Evolutionary conservation across 1,140 invertebrate genomes (phyloP).

Genomic region (Achroia grisella): DNA sequence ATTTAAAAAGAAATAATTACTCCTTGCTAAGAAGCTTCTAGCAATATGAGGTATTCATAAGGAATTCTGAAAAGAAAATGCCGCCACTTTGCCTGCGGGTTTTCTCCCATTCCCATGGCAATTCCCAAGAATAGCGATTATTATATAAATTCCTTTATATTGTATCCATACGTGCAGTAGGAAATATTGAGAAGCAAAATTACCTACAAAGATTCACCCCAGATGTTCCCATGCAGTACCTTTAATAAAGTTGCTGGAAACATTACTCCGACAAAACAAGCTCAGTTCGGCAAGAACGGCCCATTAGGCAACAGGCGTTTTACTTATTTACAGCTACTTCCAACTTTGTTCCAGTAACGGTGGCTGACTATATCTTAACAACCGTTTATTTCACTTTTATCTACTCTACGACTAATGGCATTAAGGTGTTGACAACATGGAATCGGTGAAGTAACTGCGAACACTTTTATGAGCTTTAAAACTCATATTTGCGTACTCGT

Average conservation of each 20-base stretch:
- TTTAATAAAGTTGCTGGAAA: constrained; percentile 39
- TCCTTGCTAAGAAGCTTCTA: no score
- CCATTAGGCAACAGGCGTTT: constrained; percentile 44
- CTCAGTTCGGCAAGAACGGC: constrained; percentile 16
- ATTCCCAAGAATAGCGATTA: no score
- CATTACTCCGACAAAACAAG: constrained; percentile 26
- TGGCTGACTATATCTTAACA: neutral
- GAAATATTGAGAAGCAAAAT: neutral
- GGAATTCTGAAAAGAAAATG: no score
- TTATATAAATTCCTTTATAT: no score
- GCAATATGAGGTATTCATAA: no score
- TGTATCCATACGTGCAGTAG: neutral
- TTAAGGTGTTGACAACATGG: neutral
- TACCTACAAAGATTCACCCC: constrained; percentile 10
- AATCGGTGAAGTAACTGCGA: no score
- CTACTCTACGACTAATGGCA: neutral
- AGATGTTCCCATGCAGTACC: constrained; percentile 21
- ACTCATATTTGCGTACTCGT: no score
- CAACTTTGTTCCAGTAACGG: no score
- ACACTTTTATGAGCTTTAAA: no score
- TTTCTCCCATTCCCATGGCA: no score
- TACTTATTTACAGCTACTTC: constrained; percentile 35
- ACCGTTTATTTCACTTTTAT: constrained; percentile 1
- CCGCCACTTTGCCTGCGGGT: no score
- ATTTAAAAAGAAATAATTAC: no score